A percentile compares a stretch with the other conserved stretches of the same genome.
Evolutionary conservation across 2,888 invertebrate genomes (phyloP).

Genomic region (Ecdyonurus torrentis): DNA sequence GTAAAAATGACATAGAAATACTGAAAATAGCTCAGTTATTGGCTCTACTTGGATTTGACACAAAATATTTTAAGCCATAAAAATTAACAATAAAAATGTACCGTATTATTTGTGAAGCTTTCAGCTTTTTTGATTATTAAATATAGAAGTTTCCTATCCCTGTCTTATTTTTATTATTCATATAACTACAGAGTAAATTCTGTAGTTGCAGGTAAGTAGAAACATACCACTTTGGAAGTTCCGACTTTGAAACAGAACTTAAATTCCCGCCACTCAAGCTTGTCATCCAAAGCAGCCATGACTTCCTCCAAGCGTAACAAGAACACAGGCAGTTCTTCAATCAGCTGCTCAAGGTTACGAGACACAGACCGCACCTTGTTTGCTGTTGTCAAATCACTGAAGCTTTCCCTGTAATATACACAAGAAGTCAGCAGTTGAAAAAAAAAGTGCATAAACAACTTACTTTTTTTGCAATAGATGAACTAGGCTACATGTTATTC

Average conservation of each 20-base stretch:
- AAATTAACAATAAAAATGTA: too few relatives aligned
- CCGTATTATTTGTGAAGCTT: too few relatives aligned
- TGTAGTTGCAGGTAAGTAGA: too few relatives aligned
- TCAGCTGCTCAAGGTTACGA: constrained; percentile 41
- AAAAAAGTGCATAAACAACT: constrained; percentile 17
- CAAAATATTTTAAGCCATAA: too few relatives aligned
- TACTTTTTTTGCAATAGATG: constrained; percentile 38
- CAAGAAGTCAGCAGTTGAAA: not conserved
- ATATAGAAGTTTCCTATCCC: too few relatives aligned
- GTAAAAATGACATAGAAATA: too few relatives aligned
- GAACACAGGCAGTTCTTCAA: constrained; percentile 44
- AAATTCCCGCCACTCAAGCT: constrained; percentile 41
- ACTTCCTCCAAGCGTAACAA: constrained; percentile 41
- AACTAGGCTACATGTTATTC: constrained; percentile 33
- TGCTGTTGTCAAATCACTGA: constrained; percentile 38
- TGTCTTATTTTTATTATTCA: too few relatives aligned
- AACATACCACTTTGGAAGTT: constrained; percentile 47
- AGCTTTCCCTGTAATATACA: constrained; percentile 32
- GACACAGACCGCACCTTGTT: constrained; percentile 42
- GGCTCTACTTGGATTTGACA: too few relatives aligned
- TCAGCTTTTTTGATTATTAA: too few relatives aligned
- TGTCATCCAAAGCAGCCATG: constrained; percentile 41
- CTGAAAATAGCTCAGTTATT: too few relatives aligned
- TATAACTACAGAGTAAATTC: too few relatives aligned
- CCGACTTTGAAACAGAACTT: constrained; percentile 43